Conservation (phyloP, 2,797 vertebrate genomes). For the Myripristis jacobus region DNA sequence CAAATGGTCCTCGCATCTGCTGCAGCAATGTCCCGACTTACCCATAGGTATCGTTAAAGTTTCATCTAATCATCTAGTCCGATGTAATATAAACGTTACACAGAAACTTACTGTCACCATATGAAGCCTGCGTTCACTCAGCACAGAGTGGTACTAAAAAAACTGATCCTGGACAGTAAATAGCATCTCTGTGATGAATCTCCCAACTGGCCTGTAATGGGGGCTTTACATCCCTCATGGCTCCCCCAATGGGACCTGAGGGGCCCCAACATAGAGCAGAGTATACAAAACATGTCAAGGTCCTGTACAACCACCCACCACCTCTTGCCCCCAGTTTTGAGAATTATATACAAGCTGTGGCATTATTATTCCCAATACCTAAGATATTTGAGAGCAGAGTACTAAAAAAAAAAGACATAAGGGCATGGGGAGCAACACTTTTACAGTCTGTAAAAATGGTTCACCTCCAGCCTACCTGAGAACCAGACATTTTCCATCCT, state of each 20-base stretch:
- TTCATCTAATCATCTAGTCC: too few relatives aligned
- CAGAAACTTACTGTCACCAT: too few relatives aligned
- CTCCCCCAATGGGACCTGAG: conserved; percentile 13
- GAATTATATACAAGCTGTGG: conserved; percentile 46
- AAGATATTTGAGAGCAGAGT: conserved; percentile 43
- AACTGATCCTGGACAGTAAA: too few relatives aligned
- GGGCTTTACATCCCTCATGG: conserved; percentile 11
- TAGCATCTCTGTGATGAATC: conserved; percentile 21
- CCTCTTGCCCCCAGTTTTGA: conserved; percentile 21
- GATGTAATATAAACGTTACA: too few relatives aligned
- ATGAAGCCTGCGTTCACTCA: too few relatives aligned
- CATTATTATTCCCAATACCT: conserved; percentile 52
- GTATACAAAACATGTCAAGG: conserved; percentile 36
- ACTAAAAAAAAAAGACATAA: conserved; percentile 32
- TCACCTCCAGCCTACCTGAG: conserved; percentile 56
- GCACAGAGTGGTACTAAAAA: too few relatives aligned
- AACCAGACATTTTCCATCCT: conserved; percentile 64
- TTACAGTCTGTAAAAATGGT: conserved; percentile 61
- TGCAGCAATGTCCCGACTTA: neutral
- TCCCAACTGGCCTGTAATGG: conserved; percentile 24
- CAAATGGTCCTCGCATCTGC: neutral
- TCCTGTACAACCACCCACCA: neutral
- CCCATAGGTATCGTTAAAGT: too few relatives aligned
- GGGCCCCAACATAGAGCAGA: conserved; percentile 31
- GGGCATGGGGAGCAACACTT: conserved; percentile 32